Evolutionary conservation across 1,140 invertebrate genomes (phyloP).

Genomic region (Holcopasites calliopsidis): DNA sequence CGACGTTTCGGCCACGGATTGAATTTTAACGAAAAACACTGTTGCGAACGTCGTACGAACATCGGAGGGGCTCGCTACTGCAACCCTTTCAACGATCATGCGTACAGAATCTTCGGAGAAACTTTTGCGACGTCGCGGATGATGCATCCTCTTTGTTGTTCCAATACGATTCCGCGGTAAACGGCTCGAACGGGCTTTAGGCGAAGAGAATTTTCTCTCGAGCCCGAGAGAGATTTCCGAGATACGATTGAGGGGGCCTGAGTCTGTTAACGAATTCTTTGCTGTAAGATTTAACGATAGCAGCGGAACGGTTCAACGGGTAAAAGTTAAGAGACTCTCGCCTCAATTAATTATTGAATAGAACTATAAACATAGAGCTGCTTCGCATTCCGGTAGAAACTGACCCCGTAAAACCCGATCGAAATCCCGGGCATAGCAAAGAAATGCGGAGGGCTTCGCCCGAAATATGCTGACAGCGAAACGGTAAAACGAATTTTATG

Average conservation of each 20-base stretch:
- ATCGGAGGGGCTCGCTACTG: background rate
- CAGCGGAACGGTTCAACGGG: no score
- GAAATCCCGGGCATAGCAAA: no score
- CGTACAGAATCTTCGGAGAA: background rate
- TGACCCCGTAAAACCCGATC: no score
- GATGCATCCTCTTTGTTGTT: background rate
- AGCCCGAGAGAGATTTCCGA: no score
- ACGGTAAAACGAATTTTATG: background rate
- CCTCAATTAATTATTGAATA: background rate
- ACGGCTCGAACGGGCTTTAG: background rate
- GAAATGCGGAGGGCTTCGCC: no score
- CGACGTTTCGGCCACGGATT: slow-evolving; percentile 23
- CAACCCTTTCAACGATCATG: background rate
- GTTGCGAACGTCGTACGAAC: background rate
- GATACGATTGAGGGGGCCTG: no score
- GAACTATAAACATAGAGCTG: background rate
- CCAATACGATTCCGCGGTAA: background rate
- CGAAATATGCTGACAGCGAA: background rate
- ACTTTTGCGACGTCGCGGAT: background rate
- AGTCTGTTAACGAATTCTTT: no score
- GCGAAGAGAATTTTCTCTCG: no score
- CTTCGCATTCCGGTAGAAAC: no score
- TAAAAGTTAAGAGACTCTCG: no score
- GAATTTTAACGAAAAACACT: slow-evolving; percentile 50
- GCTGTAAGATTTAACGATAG: no score